Evolutionary conservation across 2,113 vertebrate genomes (phyloP), one percentile per base, ranked within the genome.

Genomic region (Heterochromis multidens): DNA sequence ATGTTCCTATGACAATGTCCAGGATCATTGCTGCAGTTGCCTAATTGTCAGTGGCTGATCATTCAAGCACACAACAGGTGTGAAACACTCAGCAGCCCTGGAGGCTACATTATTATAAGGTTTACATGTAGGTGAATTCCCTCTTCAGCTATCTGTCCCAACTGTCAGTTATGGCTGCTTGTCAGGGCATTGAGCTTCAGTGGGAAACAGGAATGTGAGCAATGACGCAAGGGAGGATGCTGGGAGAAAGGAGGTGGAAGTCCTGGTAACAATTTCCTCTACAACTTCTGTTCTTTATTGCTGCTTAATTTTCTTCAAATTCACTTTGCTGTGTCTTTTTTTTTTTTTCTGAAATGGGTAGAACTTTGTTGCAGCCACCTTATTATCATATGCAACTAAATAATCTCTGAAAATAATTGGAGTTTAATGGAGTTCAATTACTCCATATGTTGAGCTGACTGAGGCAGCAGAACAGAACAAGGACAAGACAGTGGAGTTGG

Each of bases 201-300:
- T 85, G 31, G 77, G 60, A 81, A 87, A 62, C 40, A 83, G 84
- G 87, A 85, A 87, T 88, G 79, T 88, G 59, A 80, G 25, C 6
- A 23, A 81, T 77, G 70, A 74, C 6, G 11, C 70, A 74, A 54
- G 46, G 49, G 46, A 74, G 70, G 46, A 54, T 74, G 27, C 70
- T 74, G 70, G 17, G 46, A 29, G 43, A 31, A 52, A 23, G 54
- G 21, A n/a, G 52, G 8, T 21, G 49, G 52, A n/a, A 10, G 19
- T 54, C 52, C 17, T n/a, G 52, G 54, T 12, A 25, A n/a, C 49
- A 52, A 52, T 52, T 19, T 46, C 3, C 6, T 52, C 5, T 49
- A 6, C 13, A 14, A 43, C 40, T 12, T 40, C 12, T 12, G 37
- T 40, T 40, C 37, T 43, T 14, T 43, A 12, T 43, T 43, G 40